Percentiles rank a stretch among this genome's conserved stretches.
These are phyloP conservation scores for Pterobdella sp. DNA, from an alignment of 2,888 invertebrate genomes.

Conservation along the genomic window DNA sequence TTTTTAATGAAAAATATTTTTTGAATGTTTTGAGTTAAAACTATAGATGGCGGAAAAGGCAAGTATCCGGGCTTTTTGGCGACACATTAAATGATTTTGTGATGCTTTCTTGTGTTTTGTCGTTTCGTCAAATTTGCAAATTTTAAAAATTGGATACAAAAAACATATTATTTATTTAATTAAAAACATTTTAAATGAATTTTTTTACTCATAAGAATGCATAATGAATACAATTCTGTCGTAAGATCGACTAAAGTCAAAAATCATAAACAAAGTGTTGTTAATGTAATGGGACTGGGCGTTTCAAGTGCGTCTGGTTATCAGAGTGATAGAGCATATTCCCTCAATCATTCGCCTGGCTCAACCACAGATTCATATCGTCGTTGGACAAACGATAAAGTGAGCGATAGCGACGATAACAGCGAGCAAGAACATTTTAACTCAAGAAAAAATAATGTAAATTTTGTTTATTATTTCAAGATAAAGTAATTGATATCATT, in stretches of 20 bases:
- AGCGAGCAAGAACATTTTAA: conserved; percentile 17
- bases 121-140: background rate
- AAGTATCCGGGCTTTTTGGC: conserved; percentile 27
- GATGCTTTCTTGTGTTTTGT: conserved; percentile 5
- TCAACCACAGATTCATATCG: conserved; percentile 29
- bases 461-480: background rate
- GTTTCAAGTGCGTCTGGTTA: conserved; percentile 27
- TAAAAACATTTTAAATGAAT: background rate
- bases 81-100: conserved; percentile 15
- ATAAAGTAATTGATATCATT: background rate
- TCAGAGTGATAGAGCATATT: conserved; percentile 6
- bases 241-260: conserved; percentile 28
- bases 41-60: conserved; percentile 26
- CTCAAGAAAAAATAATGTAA: background rate
- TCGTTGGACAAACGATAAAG: conserved; percentile 19
- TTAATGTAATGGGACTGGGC: conserved; percentile 26
- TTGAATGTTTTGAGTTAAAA: no score
- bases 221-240: conserved; percentile 30
- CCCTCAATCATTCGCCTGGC: conserved; percentile 26
- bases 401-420: conserved; percentile 29
- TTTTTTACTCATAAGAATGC: conserved; percentile 27
- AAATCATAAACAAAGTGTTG: conserved; percentile 23
- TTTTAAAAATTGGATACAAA: background rate
- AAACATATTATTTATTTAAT: background rate
- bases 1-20: background rate